Evolutionary conservation across 2,888 invertebrate species (phyloP), one percentile per base, ranked within the genome.

Genomic region (Sthenelais limicola): DNA sequence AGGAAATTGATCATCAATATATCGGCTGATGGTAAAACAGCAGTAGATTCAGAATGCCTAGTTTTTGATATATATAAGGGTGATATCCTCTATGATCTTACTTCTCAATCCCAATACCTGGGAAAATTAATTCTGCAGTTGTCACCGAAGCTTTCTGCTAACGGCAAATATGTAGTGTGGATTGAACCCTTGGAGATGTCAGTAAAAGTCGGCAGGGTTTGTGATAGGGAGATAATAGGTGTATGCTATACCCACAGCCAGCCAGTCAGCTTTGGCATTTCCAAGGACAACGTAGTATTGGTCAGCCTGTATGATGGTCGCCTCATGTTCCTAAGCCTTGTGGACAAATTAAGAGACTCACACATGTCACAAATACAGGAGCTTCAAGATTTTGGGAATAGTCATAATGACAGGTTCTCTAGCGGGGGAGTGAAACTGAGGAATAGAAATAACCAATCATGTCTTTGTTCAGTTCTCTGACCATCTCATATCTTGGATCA

Each of bases 221-320:
- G 69, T n/a, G 72, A 73, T 7, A 69, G 72, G 26, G 62, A 72
- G 38, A 30, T 78, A 0, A 69, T 78, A 5, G 76, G 78, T 47
- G 74, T 78, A 3, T 79, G 76, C 52, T 78, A 79, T 2, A 70
- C 79, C 18, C 82, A 82, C 70, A 78, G 79, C 69, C 77, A 78
- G 15, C 78, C 80, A 0, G 76, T 80, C 69, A 75, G 73, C 47
- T 58, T 82, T 1, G 69, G 68, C 5, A 74, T 81, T 21, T 79
- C 78, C n/a, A 52, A 75, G 1, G 54, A 78, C 7, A 74, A 75
- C 3, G 68, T 79, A 26, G 70, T 81, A 28, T 32, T 79, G 33
- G 74, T 81, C 58, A 80, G 80, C 15, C 79, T 79, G 73, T 80
- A 81, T 52, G 82, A 82, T 72, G 80, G 80, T 9, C 71, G 80